phyloP scores from a whole-genome alignment of 2,797 vertebrate species.

The Chromobotia macracanthus region DNA sequence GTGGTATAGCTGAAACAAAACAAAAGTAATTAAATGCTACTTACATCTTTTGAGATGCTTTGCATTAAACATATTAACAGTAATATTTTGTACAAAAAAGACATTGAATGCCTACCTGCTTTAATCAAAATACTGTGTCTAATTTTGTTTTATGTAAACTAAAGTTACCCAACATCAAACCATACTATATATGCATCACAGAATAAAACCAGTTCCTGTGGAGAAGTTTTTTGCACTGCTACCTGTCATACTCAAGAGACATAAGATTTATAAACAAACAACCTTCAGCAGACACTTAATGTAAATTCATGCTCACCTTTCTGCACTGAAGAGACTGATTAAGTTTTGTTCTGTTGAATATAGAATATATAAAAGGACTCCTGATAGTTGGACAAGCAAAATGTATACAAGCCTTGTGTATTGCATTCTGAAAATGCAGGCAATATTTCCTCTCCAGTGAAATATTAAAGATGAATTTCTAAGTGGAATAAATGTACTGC shows the following conservation, averaged over 20 bases:
- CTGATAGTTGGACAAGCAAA: background rate
- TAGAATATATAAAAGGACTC: background rate
- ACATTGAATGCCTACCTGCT: too few species aligned
- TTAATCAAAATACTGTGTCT: background rate
- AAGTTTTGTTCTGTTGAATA: background rate
- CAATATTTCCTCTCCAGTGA: background rate
- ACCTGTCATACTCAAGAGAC: conserved; percentile 14
- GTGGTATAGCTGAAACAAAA: too few species aligned
- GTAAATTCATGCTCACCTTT: conserved; percentile 23
- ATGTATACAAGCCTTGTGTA: background rate
- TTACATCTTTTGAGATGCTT: conserved; percentile 7
- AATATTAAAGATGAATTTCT: conserved; percentile 5
- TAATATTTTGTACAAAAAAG: too few species aligned
- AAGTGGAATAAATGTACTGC: background rate
- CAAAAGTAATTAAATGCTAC: too few species aligned
- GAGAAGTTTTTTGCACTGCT: background rate
- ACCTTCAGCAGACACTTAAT: background rate
- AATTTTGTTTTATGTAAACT: background rate
- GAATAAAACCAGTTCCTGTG: background rate
- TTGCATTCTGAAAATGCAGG: background rate
- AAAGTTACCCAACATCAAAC: background rate
- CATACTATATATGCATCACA: background rate
- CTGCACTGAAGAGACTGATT: background rate
- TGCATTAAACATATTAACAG: background rate
- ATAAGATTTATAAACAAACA: background rate